Conservation (phyloP, 2,797 vertebrate species). For the Tolypeutes matacus region DNA sequence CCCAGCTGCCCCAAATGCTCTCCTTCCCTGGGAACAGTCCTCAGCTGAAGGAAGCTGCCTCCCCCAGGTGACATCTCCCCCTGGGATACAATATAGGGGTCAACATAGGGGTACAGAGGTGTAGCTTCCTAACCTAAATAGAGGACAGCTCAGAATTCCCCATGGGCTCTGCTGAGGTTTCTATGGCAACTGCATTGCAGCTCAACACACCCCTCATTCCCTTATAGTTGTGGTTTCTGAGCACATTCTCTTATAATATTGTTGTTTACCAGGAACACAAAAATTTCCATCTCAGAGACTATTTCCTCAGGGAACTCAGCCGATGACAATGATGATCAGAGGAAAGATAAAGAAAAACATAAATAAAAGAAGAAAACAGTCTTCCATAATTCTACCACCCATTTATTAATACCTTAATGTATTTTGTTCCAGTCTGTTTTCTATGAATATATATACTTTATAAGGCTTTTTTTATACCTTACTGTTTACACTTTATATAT, state of each 20-base stretch:
- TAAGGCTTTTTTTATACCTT: neutral
- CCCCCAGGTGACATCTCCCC: neutral
- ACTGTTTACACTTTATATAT: constrained; percentile 16
- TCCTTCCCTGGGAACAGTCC: neutral
- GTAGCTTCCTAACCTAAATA: neutral
- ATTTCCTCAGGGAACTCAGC: neutral
- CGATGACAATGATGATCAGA: neutral
- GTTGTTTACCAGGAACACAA: neutral
- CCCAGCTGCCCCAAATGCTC: neutral
- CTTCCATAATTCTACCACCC: neutral
- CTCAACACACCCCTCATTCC: neutral
- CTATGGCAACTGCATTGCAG: neutral
- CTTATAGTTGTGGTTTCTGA: neutral
- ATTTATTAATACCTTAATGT: neutral
- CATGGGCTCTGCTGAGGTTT: neutral
- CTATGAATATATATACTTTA: neutral
- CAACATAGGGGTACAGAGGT: neutral
- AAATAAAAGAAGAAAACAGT: constrained; percentile 4
- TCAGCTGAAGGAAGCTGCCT: neutral
- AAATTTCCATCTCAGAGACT: constrained; percentile 20
- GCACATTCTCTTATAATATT: neutral
- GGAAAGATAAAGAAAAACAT: constrained; percentile 16
- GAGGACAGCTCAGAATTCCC: neutral
- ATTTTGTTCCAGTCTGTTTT: constrained; percentile 14
- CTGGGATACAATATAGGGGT: neutral